Evolutionary conservation across 1,140 invertebrate genomes (phyloP), one percentile per base, ranked within the genome.

Genomic region (Zaprionus tsacasi): DNA sequence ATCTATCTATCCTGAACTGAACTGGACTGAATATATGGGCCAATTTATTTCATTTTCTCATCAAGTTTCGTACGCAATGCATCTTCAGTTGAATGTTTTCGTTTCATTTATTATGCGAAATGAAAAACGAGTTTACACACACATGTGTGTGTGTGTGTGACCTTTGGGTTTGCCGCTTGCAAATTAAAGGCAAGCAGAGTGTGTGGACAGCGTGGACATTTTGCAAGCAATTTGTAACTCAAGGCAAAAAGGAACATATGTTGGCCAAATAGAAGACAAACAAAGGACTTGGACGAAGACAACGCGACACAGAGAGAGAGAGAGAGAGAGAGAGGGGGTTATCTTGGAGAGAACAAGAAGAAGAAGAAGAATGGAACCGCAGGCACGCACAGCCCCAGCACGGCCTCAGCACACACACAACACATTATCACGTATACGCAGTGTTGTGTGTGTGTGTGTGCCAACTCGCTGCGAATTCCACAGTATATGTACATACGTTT

Each of bases 211-310:
- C 45, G n/a, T n/a, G 45, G 81, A 74, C 85, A 71, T 88, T 88
- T 85, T 69, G 74, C 69, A 40, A 65, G 69, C 75, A 79, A 69
- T 79, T 77, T 89, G 85, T 85, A 89, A 89, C 83, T 76, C 69
- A 67, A 67, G 85, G 81, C 83, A 65, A 76, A 58, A 50, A 50
- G 45, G 13, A 83, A 87, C 83, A 88, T 88, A 88, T 88, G 83
- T 88, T 89, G 81, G 85, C 85, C 85, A 88, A 89, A 88, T 88
- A 85, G 55, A 88, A 88, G 71, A 89, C 85, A 89, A 88, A 88
- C 81, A 87, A 83, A 76, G 70, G 73, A 74, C 77, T 74, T 60
- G 59, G 54, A 63, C 48, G 52, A 48, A 48, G 65, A 69, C 68
- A 8, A 21, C 21, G 30, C 54, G 66, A 69, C 59, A 6, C 30